Conservation (phyloP, 92 coral and sea anemone species). For the Porites lobata region DNA sequence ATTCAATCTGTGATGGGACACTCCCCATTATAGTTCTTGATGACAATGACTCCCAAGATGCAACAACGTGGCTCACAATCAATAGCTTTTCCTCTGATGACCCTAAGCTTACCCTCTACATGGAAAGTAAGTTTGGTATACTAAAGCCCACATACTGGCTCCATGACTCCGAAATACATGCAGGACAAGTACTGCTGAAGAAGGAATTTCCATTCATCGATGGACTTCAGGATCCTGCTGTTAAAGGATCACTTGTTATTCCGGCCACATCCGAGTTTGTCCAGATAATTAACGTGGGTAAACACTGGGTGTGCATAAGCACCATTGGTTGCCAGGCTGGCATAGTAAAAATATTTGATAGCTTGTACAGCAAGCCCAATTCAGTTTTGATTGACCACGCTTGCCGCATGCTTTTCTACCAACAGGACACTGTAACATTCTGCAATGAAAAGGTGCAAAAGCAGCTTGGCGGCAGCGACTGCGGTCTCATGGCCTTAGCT, state of each 20-base stretch:
- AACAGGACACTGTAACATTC: conserved; percentile 23
- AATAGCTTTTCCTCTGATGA: too few species aligned
- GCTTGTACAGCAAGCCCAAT: conserved; percentile 53
- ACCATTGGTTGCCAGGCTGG: conserved; percentile 32
- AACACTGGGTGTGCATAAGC: conserved; percentile 46
- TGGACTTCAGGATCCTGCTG: conserved; percentile 36
- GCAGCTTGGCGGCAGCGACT: conserved; percentile 50
- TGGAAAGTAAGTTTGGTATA: conserved; percentile 15
- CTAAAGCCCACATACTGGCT: conserved; percentile 37
- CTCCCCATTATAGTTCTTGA: too few species aligned
- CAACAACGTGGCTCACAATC: too few species aligned
- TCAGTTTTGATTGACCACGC: conserved; percentile 48
- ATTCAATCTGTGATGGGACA: too few species aligned
- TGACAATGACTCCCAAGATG: too few species aligned
- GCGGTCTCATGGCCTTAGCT: conserved; percentile 68
- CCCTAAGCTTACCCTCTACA: conserved; percentile 2
- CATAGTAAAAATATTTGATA: conserved; percentile 42
- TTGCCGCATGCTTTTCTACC: conserved; percentile 49
- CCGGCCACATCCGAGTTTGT: conserved; percentile 47
- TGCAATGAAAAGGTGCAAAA: conserved; percentile 55
- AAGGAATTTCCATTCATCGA: conserved; percentile 18
- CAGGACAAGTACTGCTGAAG: conserved; percentile 38
- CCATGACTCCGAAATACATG: conserved; percentile 46
- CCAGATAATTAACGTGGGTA: conserved; percentile 17
- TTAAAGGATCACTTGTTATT: conserved; percentile 31